Percentiles rank a stretch among this genome's conserved stretches.
These are phyloP conservation scores for Yponomeuta sedellus DNA, from an alignment of 2,888 invertebrate genomes.

Conservation along the genomic window DNA sequence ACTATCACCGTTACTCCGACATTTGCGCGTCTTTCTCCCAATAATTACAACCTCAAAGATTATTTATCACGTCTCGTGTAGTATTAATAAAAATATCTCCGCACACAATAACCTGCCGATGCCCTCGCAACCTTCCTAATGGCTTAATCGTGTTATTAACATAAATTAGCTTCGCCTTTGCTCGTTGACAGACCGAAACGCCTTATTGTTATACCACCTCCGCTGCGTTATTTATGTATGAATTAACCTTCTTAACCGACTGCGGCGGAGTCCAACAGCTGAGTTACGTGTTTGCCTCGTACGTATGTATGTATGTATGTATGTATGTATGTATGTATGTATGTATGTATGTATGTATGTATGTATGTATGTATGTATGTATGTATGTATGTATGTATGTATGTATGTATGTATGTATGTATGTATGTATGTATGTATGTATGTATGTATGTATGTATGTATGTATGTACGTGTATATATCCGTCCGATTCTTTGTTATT, in stretches of 20 bases:
- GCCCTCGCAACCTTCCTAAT: constrained; percentile 18
- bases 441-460: too few species aligned
- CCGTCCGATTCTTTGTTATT: too few species aligned
- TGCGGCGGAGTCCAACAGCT: too few species aligned
- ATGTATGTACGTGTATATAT: too few species aligned
- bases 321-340: too few species aligned
- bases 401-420: too few species aligned
- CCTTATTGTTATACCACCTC: constrained; percentile 21
- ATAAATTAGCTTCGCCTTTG: constrained; percentile 30
- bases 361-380: too few species aligned
- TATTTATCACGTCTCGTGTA: not conserved
- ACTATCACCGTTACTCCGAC: not conserved
- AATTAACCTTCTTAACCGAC: constrained; percentile 18
- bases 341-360: too few species aligned
- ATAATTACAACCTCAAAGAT: not conserved
- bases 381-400: too few species aligned
- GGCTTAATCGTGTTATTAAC: constrained; percentile 33
- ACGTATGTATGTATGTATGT: too few species aligned
- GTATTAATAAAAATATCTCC: constrained; percentile 4
- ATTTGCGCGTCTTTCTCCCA: constrained; percentile 10
- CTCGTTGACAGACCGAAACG: constrained; percentile 33
- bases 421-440: too few species aligned
- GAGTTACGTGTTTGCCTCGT: too few species aligned
- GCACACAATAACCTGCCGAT: constrained; percentile 17
- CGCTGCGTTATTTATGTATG: constrained; percentile 14